Evolutionary conservation across 1,140 invertebrate genomes (phyloP), one percentile per base, ranked within the genome.

Genomic region (Scaptomyza hsui): DNA sequence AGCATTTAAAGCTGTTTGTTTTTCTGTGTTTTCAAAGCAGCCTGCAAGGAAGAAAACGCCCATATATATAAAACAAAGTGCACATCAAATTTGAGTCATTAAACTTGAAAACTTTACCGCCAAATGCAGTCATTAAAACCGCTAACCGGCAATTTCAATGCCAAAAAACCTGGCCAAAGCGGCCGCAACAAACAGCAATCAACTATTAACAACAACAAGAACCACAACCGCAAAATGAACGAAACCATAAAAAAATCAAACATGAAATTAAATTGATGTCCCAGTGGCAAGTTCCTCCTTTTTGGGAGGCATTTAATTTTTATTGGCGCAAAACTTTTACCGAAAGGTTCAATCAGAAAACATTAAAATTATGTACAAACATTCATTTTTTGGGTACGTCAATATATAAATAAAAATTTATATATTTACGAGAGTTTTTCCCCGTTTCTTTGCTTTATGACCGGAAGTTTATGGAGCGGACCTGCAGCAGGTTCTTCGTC

Each of bases 221-320:
- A 56, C 49, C 21, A 44, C 41, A 63, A 65, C 48, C 53, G 59
- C 35, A 71, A 61, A 56, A 47, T 29, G 37, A 52, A 37, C 24
- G 49, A 49, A 56, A 59, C 44, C 68, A 57, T 65, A 72, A 78
- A 64, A 77, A 81, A 81, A 81, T 88, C 81, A 81, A 86, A 86
- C 82, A 88, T 86, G 79, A 88, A 86, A 88, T 86, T 86, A 86
- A 86, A 88, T 86, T 86, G 80, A 81, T 86, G 78, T 63, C 70
- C 73, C 67, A 82, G 48, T 61, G 51, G 51, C 10, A n/a, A 49
- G 15, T 42, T 41, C 26, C 35, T 44, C 10, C 26, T 21, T 60
- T 68, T 67, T 59, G 7, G 49, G 18, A 7, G 49, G 13, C 57
- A 62, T 69, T 69, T 62, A 61, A 67, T 60, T 67, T 68, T 52